Evolutionary conservation across 2,113 vertebrate genomes (phyloP).

Genomic region (Sinocyclocheilus grahami): DNA sequence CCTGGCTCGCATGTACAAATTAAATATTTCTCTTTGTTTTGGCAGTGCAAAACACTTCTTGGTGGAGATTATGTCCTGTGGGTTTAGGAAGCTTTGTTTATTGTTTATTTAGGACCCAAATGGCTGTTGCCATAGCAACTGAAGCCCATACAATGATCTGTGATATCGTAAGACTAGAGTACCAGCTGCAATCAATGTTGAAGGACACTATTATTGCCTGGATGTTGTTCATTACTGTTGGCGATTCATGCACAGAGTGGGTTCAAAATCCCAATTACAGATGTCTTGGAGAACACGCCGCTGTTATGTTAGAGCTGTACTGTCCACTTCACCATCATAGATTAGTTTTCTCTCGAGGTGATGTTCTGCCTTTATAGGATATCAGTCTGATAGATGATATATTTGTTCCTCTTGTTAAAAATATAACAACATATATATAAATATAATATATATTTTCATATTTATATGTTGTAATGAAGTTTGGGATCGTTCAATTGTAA

Average conservation of each 20-base stretch:
- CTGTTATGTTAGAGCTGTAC: neutral
- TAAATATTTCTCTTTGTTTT: conserved; percentile 24
- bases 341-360: conserved; percentile 23
- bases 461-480: too few relatives aligned
- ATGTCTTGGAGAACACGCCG: neutral
- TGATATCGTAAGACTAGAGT: neutral
- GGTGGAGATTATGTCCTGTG: conserved; percentile 26
- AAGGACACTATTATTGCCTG: conserved; percentile 35
- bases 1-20: conserved; percentile 1
- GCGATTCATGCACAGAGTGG: conserved; percentile 28
- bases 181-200: conserved; percentile 43
- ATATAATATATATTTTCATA: too few relatives aligned
- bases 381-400: neutral
- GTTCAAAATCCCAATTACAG: conserved; percentile 38
- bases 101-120: conserved; percentile 39
- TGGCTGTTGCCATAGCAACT: conserved; percentile 39
- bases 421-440: too few relatives aligned
- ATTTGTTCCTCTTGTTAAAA: neutral
- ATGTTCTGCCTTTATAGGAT: neutral
- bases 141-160: conserved; percentile 13
- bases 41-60: neutral
- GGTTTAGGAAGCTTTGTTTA: conserved; percentile 39
- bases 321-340: conserved; percentile 2
- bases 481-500: too few relatives aligned
- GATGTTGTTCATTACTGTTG: conserved; percentile 28